Base-by-base conservation (phyloP, 2,888 invertebrate genomes). In the Philereme vetulata region DNA sequence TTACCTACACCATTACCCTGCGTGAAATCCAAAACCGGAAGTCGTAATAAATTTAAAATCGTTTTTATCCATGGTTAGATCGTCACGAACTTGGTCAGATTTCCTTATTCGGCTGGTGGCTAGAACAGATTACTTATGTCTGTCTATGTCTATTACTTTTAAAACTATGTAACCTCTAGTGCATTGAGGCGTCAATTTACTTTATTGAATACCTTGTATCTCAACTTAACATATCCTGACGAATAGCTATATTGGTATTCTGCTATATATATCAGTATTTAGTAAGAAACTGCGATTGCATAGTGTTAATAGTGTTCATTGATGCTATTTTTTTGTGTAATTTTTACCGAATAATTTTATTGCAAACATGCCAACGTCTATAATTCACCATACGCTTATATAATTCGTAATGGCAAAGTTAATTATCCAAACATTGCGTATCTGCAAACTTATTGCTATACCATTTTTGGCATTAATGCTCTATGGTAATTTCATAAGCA, bases 401-500 rank as follows among this genome's bases (percentile, higher is more conserved):
- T 21, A 21, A 21, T 21, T 21, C 21, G 21, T 21, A 21, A 21
- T 21, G 1, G 46, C 40, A 51, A 46, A 47, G 4, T 49, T 38
- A 47, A 56, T 57, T 56, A 54, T 55, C 33, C 10, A 62, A 38
- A 44, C 51, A 44, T 51, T 58, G 46, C 32, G 50, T 33, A 10
- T 57, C 55, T 57, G 51, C 3, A 43, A 51, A 57, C 46, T 57
- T 54, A 62, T 51, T 51, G 45, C 47, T 40, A 9, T 32, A 42
- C 55, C 48, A 36, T 55, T 49, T 54, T 55, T 55, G 55, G 55
- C 42, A 32, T 53, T 56, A 51, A 60, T 60, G 53, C 46, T 21
- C 49, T 53, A 45, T 38, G 49, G 54, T 60, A 57, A 55, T 61
- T 65, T 51, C 54, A 61, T 51, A 59, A 43, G 46, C 60, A 53